Evolutionary conservation across 2,113 vertebrate species (phyloP).

Genomic region (Poeciliopsis occidentalis): DNA sequence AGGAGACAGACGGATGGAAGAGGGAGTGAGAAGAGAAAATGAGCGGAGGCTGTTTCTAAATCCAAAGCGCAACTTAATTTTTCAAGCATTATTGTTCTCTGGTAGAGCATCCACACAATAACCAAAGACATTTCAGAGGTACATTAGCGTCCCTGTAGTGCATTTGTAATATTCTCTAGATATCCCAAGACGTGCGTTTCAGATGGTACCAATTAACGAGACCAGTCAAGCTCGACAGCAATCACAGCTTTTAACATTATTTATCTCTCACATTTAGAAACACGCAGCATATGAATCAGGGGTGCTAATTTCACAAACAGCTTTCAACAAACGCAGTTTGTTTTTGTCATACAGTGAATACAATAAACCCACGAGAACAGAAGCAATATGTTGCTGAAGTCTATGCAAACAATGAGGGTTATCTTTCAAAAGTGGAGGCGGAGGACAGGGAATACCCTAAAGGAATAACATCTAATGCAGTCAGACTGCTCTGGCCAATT

Average conservation of each 20-base stretch:
- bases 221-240: constrained; percentile 31
- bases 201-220: constrained; percentile 48
- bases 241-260: constrained; percentile 36
- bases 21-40: constrained; percentile 27
- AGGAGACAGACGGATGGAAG: constrained; percentile 8
- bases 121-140: constrained; percentile 44
- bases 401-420: constrained; percentile 51
- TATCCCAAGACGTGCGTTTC: constrained; percentile 41
- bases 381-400: constrained; percentile 41
- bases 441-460: constrained; percentile 63
- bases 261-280: constrained; percentile 31
- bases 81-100: constrained; percentile 65
- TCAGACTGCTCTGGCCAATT: constrained; percentile 68
- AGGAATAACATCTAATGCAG: constrained; percentile 71
- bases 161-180: constrained; percentile 49
- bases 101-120: constrained; percentile 50
- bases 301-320: constrained; percentile 8
- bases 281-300: constrained; percentile 26
- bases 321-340: constrained; percentile 24
- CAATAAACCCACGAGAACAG: constrained; percentile 21
- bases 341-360: constrained; percentile 24
- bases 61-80: constrained; percentile 59
- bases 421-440: constrained; percentile 49
- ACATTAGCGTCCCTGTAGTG: constrained; percentile 35
- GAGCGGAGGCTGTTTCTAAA: constrained; percentile 42